These are phyloP conservation scores for Poeciliopsis gracilis DNA, from an alignment of 2,797 vertebrate genomes.

Conservation along the genomic window DNA sequence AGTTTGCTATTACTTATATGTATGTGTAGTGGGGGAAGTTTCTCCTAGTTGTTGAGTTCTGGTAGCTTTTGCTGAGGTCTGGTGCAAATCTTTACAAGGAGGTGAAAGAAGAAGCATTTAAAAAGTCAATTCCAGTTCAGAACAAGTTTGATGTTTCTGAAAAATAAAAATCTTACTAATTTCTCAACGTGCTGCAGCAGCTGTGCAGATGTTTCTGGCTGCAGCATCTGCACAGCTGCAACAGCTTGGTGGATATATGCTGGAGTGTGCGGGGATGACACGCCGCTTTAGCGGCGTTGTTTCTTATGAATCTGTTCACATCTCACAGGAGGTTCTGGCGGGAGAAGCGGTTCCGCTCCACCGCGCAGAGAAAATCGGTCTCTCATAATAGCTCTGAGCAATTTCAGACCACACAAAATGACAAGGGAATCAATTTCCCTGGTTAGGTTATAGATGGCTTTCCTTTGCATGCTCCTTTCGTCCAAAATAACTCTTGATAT, in stretches of 20 bases:
- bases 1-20: too few relatives aligned
- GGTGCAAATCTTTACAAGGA: background rate
- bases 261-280: slow-evolving; percentile 39
- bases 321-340: slow-evolving; percentile 56
- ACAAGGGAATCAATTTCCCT: slow-evolving; percentile 82
- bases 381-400: slow-evolving; percentile 76
- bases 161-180: background rate
- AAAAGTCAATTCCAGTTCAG: background rate
- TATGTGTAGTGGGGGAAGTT: too few relatives aligned
- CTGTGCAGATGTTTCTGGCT: background rate
- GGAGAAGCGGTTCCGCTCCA: slow-evolving; percentile 64
- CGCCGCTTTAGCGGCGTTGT: slow-evolving; percentile 41
- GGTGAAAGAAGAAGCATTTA: background rate
- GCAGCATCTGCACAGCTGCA: background rate
- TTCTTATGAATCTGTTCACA: slow-evolving; percentile 69
- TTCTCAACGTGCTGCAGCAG: background rate
- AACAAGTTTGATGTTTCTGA: background rate
- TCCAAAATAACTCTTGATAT: slow-evolving; percentile 68
- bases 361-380: slow-evolving; percentile 72
- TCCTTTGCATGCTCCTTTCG: slow-evolving; percentile 54
- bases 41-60: background rate
- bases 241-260: slow-evolving; percentile 33
- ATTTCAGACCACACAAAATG: slow-evolving; percentile 81
- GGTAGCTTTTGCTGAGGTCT: background rate
- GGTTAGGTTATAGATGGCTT: slow-evolving; percentile 82